phyloP scores from a whole-genome alignment of 2,888 invertebrate species.

The Amblyjoppa proteus region DNA sequence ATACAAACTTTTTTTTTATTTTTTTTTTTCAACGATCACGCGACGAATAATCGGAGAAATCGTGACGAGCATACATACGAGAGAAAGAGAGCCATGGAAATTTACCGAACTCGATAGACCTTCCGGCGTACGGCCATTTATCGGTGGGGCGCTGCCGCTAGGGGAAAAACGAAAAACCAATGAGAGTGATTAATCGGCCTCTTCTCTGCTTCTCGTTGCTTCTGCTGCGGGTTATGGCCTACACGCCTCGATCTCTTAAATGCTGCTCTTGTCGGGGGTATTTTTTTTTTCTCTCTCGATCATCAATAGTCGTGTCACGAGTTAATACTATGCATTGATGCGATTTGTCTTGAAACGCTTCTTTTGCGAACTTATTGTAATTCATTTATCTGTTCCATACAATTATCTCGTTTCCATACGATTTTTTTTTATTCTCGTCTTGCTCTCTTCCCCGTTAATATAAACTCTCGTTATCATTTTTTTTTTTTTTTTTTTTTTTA shows the following conservation, averaged over 20 bases:
- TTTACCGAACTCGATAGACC: slow-evolving; percentile 48
- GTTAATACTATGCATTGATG: slow-evolving; percentile 2
- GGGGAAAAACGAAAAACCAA: slow-evolving; percentile 34
- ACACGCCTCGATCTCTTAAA: not conserved
- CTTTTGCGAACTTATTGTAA: not conserved
- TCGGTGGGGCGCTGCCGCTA: slow-evolving; percentile 3
- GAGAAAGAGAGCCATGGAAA: slow-evolving; percentile 44
- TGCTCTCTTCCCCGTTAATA: too few relatives aligned
- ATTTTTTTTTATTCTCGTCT: not conserved
- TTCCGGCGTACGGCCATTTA: slow-evolving; percentile 40
- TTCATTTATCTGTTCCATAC: not conserved
- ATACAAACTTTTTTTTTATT: not conserved
- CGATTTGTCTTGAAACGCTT: slow-evolving; percentile 1
- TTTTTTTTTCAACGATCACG: slow-evolving; percentile 29
- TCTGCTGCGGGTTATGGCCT: not conserved
- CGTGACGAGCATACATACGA: slow-evolving; percentile 8
- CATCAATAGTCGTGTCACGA: too few relatives aligned
- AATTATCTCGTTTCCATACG: not conserved
- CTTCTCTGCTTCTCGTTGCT: slow-evolving; percentile 2
- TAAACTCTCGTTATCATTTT: not conserved
- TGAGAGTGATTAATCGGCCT: slow-evolving; percentile 33
- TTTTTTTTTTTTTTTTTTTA: not conserved
- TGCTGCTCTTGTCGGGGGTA: not conserved
- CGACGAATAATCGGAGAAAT: slow-evolving; percentile 36
- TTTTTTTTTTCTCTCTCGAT: not conserved